These are phyloP conservation scores for Hapalemur alaotrensis DNA, from an alignment of 2,797 vertebrate genomes.

Conservation along the genomic window DNA sequence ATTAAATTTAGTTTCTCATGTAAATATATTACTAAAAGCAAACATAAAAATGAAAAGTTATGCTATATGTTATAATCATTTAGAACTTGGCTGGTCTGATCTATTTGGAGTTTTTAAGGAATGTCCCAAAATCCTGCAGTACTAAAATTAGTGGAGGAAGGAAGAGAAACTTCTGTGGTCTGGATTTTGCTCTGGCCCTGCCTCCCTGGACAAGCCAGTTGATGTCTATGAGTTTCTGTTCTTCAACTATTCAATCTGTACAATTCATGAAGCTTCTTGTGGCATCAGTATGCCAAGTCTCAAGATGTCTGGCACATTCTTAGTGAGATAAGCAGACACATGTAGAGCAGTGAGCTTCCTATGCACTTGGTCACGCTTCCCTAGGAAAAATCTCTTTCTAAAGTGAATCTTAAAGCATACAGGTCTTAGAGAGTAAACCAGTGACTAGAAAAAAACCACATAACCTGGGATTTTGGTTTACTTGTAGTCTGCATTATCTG, in stretches of 20 bases:
- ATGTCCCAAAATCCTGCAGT: background rate
- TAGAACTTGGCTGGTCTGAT: background rate
- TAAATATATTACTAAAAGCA: background rate
- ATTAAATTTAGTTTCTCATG: background rate
- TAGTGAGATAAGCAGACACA: background rate
- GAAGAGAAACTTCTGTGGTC: too few species aligned
- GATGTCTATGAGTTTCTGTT: background rate
- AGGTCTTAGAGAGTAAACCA: too few species aligned
- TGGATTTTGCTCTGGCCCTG: too few species aligned
- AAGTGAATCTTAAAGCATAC: background rate
- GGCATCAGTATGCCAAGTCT: rapidly evolving
- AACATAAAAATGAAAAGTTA: background rate
- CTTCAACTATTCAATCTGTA: background rate
- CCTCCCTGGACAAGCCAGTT: background rate
- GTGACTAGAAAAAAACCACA: too few species aligned
- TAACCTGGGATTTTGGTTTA: background rate
- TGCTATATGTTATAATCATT: rapidly evolving
- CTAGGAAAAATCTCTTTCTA: background rate
- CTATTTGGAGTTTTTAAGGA: background rate
- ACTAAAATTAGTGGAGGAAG: background rate
- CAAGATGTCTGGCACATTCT: background rate
- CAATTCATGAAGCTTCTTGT: rapidly evolving
- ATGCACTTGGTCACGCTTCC: too few species aligned
- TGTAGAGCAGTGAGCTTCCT: background rate
- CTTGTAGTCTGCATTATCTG: rapidly evolving